A percentile compares a stretch with the other conserved stretches of the same genome.
These are phyloP conservation scores for Amazona vittata DNA, from an alignment of 2,113 vertebrate genomes.

Conservation along the genomic window DNA sequence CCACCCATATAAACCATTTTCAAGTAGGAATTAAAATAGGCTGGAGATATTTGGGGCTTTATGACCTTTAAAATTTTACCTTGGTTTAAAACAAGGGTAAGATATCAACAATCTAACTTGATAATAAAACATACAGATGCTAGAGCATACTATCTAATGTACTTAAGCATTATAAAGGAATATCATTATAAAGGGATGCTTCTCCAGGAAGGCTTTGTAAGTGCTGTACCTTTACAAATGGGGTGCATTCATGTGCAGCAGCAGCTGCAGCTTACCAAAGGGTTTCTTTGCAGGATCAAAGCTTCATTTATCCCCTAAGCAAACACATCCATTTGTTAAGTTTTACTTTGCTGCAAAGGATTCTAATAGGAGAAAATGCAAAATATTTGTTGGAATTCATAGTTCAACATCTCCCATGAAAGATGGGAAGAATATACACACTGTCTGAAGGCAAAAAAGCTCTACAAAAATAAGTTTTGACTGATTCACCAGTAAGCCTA, in stretches of 20 bases:
- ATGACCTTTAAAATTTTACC: not conserved
- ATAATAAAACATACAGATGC: not conserved
- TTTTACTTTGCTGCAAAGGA: not conserved
- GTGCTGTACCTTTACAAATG: not conserved
- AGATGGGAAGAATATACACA: not conserved
- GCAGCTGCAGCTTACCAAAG: not conserved
- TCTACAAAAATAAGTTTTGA: not conserved
- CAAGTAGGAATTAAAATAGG: not conserved
- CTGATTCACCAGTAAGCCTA: not conserved
- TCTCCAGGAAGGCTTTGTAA: not conserved
- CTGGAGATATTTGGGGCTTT: not conserved
- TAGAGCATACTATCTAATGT: not conserved
- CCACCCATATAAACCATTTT: not conserved
- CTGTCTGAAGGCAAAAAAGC: not conserved
- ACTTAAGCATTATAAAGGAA: not conserved
- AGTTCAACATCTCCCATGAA: not conserved
- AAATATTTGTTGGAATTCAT: not conserved
- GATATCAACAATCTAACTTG: not conserved
- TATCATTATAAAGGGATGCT: not conserved
- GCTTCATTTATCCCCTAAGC: not conserved
- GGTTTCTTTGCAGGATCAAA: not conserved
- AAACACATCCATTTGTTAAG: not conserved
- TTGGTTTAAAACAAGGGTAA: not conserved
- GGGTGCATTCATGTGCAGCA: not conserved
- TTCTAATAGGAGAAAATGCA: not conserved